Evolutionary conservation across 2,113 vertebrate species (phyloP), one percentile per base, ranked within the genome.

Genomic region (Caranx melampygus): DNA sequence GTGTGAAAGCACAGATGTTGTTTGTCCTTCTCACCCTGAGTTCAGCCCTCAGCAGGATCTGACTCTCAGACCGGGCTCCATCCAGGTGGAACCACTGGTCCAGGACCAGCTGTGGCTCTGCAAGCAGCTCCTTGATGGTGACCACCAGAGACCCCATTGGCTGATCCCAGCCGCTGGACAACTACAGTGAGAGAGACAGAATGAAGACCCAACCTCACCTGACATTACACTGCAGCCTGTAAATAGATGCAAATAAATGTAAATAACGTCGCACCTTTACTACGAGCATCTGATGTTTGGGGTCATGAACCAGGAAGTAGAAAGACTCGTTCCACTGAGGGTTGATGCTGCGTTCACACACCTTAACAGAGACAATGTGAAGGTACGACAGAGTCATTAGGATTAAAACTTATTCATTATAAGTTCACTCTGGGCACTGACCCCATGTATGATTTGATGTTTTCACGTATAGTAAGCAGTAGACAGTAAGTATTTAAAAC

Each of bases 271-370:
- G 90, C 83, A 95, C 97, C 95, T 97, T 96, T 49, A 97, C 67
- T 51, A 97, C 91, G 72, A 98, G 94, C 62, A 92, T 95, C 79
- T 98, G 96, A 1, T 62, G 65, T 31, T 92, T 92, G 0, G 97
- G 97, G 73, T 94, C 94, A 80, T 90, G 95, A 79, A 98, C 81
- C 78, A 96, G 92, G 86, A 98, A 98, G 90, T 94, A 92, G 88
- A 96, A 95, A 12, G 85, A 93, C 87, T 98, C 96, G 0, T 94
- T 94, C 97, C 97, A 98, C 57, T 95, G 9, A 6, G 97, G 97
- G 31, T 91, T 86, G 44, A 90, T 20, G 2, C 89, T 91, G 0
- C 96, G 95, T 45, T 95, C 52, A 72, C 94, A 92, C 49, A 95
- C 87, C 96, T 97, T 87, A 60, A 65, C 13, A 75, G 54, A 71